Evolutionary conservation across 2,888 invertebrate genomes (phyloP).

Genomic region (Rotaria sp.): DNA sequence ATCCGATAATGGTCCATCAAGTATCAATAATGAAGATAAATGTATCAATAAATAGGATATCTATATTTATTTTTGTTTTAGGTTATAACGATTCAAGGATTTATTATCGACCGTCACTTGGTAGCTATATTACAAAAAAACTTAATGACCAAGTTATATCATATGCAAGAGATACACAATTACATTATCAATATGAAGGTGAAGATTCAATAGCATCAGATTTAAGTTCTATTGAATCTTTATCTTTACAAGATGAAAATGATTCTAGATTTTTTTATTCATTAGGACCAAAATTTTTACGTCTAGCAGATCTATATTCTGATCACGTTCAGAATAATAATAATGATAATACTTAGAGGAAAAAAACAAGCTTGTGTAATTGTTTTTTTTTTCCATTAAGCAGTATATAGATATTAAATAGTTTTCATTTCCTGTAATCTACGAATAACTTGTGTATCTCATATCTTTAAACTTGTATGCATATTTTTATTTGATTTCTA

Average conservation of each 20-base stretch:
- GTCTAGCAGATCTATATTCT: constrained; percentile 29
- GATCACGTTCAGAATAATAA: not conserved
- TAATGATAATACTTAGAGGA: too few species aligned
- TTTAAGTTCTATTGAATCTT: constrained; percentile 33
- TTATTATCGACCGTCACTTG: not conserved
- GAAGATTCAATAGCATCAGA: constrained; percentile 32
- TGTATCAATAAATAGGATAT: not conserved
- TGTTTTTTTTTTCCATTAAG: not conserved
- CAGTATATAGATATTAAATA: too few species aligned
- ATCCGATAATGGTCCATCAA: not conserved
- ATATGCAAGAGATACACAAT: constrained; percentile 26
- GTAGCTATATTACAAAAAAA: not conserved
- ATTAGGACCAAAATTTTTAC: constrained; percentile 30
- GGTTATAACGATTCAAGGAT: not conserved
- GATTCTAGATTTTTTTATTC: constrained; percentile 20
- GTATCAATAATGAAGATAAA: not conserved
- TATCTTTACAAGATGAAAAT: not conserved
- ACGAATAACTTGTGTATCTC: too few species aligned
- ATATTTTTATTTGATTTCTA: not conserved
- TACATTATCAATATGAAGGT: constrained; percentile 35
- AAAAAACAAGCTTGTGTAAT: too few species aligned
- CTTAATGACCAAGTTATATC: not conserved
- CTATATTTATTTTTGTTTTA: not conserved
- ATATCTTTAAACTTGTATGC: too few species aligned
- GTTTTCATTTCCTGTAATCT: too few species aligned